Conservation (phyloP, 2,113 vertebrate genomes). For the Podarcis cretensis region DNA sequence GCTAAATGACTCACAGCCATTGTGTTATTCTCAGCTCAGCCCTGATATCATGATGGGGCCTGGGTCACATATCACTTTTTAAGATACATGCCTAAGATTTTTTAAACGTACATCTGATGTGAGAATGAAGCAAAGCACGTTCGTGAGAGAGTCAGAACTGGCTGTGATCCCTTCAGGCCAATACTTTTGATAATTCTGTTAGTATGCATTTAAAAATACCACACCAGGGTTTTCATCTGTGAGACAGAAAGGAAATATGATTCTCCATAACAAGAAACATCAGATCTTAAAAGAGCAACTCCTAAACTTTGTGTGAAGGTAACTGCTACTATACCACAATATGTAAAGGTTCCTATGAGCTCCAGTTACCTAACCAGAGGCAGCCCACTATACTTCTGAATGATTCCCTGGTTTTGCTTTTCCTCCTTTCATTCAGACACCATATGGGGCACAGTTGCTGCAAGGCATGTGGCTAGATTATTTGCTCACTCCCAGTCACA, state of each 20-base stretch:
- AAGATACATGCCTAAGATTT: not conserved
- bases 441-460: not conserved
- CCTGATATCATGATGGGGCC: not conserved
- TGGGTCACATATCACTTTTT: not conserved
- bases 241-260: not conserved
- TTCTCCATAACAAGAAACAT: not conserved
- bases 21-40: not conserved
- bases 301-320: not conserved
- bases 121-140: no score
- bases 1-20: constrained; percentile 11
- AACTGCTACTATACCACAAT: not conserved
- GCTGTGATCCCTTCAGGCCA: no score
- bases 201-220: not conserved
- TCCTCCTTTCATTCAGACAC: not conserved
- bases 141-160: not conserved
- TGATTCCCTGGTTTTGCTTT: not conserved
- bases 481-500: not conserved
- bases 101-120: not conserved
- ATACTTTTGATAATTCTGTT: not conserved
- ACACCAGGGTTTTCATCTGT: not conserved
- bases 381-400: not conserved
- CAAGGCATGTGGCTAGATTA: not conserved
- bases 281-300: not conserved
- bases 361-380: not conserved
- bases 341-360: not conserved